Base-by-base conservation (phyloP, 2,888 invertebrate genomes). In the Eristalis pertinax region DNA sequence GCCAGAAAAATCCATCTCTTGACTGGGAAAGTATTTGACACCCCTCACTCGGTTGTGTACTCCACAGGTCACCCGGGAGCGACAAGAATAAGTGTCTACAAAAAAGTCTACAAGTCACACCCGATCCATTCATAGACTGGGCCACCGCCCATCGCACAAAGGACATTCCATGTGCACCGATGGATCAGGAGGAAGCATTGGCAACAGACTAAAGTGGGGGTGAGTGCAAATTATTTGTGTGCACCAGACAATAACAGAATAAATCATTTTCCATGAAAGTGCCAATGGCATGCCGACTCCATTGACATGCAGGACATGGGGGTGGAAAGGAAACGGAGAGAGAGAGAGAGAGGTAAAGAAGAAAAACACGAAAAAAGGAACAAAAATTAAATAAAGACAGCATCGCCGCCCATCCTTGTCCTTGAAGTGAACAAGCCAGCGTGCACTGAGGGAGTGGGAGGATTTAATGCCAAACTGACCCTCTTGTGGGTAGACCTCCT, bases 201-300 rank as follows among this genome's bases (percentile, higher is more conserved):
- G 35, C 8, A 35, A 1, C 74, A 78, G 74, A 74, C 82, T 62
- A 29, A 38, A 65, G 8, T 8, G 78, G 65, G 56, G 65, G 56
- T 77, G 82, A 69, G 60, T 50, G 58, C 35, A 15, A 62, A 60
- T 80, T 73, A 79, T 80, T 73, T 80, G 60, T 80, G 68, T 67
- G 85, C 82, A 65, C 41, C 72, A 82, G 82, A 82, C 82, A 82
- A 78, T 74, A 58, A 70, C 15, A 80, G 81, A 81, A 73, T 81
- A 79, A 83, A 82, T 72, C 82, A 78, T 86, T 73, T 67, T 29
- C 70, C 70, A 79, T 86, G 41, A 79, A 82, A 83, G 75, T 86
- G 86, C 78, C 74, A 86, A 75, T 86, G 86, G 86, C 82, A 78
- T 78, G 69, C 77, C 81, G 68, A 64, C 80, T 58, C 7, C n/a